Evolutionary conservation across 2,797 vertebrate genomes (phyloP), one percentile per base, ranked within the genome.

Genomic region (Capromys pilorides): DNA sequence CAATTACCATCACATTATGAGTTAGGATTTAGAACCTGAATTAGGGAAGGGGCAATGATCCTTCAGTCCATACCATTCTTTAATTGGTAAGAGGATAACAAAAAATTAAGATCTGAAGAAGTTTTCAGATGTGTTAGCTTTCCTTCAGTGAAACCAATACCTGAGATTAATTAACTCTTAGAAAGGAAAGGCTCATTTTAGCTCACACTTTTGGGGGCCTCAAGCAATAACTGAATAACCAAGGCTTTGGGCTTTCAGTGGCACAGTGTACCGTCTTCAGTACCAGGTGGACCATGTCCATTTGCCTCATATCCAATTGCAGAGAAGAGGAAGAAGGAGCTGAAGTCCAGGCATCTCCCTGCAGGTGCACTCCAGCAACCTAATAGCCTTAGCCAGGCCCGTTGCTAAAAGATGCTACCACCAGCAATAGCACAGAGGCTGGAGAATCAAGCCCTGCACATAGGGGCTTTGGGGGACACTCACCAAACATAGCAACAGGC

Each of bases 191-290:
- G 16, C 2, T 51, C 9, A 3, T 51, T 51, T 33, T 18, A 36
- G 21, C 12, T 24, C 31, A 67, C 19, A n/a, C 61, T 49, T 67
- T n/a, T n/a, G 45, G 19, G 21, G 45, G 49, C 41, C 22, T 73
- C 28, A 41, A 12, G 13, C 39, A 2, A 73, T 39, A 62, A 61
- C 2, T n/a, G 49, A 57, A 18, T 69, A 18, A n/a, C 14, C 73
- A 41, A 26, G 49, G 33, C 5, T 85, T 33, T 22, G 26, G 45
- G 18, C 8, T n/a, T 62, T 26, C 22, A 11, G 19, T 19, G 12
- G 18, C 14, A 11, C 19, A 26, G 10, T 62, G 5, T 2, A 36
- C 6, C 39, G 5, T 11, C 3, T 4, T 1, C 12, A 39, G 54
- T 24, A 21, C 10, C 12, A 21, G 4, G 4, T 16, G 16, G 31